Evolutionary conservation across 2,888 invertebrate genomes (phyloP), one percentile per base, ranked within the genome.

Genomic region (Hanleya hanleyi): DNA sequence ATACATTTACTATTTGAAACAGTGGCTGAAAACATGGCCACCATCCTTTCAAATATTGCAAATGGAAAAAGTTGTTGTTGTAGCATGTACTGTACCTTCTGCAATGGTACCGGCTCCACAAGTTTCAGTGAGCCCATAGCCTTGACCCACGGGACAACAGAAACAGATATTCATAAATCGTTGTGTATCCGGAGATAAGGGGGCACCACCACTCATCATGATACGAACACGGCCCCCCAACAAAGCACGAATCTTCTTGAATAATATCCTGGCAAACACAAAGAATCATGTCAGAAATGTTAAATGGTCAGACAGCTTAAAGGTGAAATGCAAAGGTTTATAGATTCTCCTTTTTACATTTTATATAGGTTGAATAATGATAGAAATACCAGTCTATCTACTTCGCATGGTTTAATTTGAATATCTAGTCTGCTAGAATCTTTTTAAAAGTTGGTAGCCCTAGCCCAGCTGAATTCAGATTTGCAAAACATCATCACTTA

Each of bases 81-180:
- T 41, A 47, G n/a, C 26, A 18, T 49, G 12, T n/a, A 32, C 65
- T 79, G 51, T 76, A 90, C 89, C 85, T 76, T 89, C 88, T n/a
- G 85, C 79, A 5, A 90, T 86, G n/a, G 89, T 88, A 3, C 97
- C 98, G 86, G 96, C 96, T 0, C 98, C 97, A 81, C 96, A 96
- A 22, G 98, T 97, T 93, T 99, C 99, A 0, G 99, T 99, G 76
- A 99, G 93, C 1, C 99, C 99, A 91, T 99, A 99, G 67, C 98
- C 99, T 88, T 97, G 96, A 73, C 96, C 94, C 57, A 99, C 94
- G 76, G 95, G 95, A 76, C 96, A 94, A 91, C 98, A 97, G 78
- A 99, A 93, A 89, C 97, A 97, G 75, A 96, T 94, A 90, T 95
- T 95, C 84, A 97, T 95, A 92, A 98, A 97, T 88, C 95, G 94